phyloP scores from a whole-genome alignment of 1,140 invertebrate genomes.

The Brachionus rotundiformis region DNA sequence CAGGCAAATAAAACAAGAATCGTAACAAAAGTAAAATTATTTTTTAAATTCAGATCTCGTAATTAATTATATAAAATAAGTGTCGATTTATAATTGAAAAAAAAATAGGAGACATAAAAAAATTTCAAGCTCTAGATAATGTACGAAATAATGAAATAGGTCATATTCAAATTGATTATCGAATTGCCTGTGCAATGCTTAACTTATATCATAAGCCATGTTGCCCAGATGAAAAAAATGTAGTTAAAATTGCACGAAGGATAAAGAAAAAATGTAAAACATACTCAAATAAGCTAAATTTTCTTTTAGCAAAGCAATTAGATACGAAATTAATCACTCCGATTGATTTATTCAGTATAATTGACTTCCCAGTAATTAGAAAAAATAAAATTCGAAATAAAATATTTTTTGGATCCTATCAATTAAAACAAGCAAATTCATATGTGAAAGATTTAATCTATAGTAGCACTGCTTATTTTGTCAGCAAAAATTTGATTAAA shows the following conservation, averaged over 20 bases:
- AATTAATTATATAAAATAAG: background rate
- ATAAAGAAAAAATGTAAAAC: background rate
- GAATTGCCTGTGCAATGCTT: background rate
- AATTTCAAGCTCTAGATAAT: background rate
- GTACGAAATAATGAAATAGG: background rate
- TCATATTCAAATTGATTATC: constrained; percentile 24
- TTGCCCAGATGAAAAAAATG: constrained; percentile 19
- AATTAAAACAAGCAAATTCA: background rate
- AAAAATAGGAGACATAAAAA: background rate
- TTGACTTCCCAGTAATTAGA: background rate
- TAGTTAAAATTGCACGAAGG: background rate
- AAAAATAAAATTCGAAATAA: background rate
- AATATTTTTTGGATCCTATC: background rate
- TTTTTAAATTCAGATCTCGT: background rate
- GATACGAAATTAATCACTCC: background rate
- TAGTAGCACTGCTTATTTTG: background rate
- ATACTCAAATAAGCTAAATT: background rate
- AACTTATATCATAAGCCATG: background rate
- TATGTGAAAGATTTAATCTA: background rate
- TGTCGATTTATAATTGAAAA: constrained; percentile 25
- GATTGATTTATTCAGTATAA: background rate
- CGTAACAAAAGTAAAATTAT: background rate
- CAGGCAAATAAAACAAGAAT: background rate
- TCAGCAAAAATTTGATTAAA: background rate
- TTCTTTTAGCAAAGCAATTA: constrained; percentile 6